Evolutionary conservation across 2,888 invertebrate genomes (phyloP).

Genomic region (Branchipolynoe longqiensis): DNA sequence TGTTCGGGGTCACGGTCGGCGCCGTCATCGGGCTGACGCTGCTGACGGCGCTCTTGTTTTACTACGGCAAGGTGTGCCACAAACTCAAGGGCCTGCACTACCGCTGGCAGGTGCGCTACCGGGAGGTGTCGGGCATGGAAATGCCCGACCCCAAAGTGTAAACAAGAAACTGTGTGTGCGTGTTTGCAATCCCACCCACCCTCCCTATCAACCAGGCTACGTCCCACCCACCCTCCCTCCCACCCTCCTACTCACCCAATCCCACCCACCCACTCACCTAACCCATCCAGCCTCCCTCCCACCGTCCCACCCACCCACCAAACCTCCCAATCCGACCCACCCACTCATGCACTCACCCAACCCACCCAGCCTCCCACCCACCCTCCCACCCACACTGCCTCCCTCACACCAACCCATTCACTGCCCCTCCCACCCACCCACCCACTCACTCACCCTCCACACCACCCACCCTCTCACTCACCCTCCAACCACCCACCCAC

Average conservation of each 20-base stretch:
- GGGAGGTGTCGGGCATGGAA: constrained; percentile 69
- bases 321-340: no score
- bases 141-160: constrained; percentile 58
- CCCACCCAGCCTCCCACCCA: background rate
- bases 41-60: constrained; percentile 59
- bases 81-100: constrained; percentile 67
- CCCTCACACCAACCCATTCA: no score
- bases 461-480: no score
- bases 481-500: no score
- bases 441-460: no score
- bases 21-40: constrained; percentile 50
- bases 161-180: background rate
- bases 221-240: background rate
- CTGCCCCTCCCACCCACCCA: no score
- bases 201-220: background rate
- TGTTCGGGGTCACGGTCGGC: constrained; percentile 47
- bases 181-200: background rate
- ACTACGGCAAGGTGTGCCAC: constrained; percentile 66
- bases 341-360: no score
- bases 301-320: background rate
- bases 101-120: constrained; percentile 69
- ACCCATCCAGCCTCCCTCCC: background rate
- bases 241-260: background rate
- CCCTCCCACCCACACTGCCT: no score
- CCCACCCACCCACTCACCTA: background rate